Base-by-base conservation (phyloP, 64 coral and sea anemone species). In the Porites lutea region DNA sequence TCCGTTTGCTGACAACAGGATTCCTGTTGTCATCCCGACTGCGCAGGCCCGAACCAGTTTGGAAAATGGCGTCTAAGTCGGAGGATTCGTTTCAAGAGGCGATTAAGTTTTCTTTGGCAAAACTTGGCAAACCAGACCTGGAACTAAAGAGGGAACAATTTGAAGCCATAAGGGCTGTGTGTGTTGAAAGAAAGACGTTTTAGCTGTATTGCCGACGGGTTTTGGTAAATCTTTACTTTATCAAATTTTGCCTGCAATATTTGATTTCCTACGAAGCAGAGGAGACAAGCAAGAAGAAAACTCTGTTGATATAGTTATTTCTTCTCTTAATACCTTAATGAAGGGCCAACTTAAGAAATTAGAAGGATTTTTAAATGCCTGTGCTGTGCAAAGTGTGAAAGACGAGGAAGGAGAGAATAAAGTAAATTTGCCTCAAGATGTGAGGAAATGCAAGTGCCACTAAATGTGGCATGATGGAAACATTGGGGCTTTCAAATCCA, bases 151-250 rank as follows among this genome's bases (percentile, higher is more conserved):
- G 5, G 20, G 70, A 71, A 27, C 84, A 87, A 51, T 87, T 73
- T 49, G 65, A 87, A 16, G 86, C 59, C 15, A 62, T 88, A 61
- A 60, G 72, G 18, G 52, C 51, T 7, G 47, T 88, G 9, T 60
- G 22, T 64, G 13, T 90, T 18, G 20, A 44, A 43, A 71, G 72
- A 90, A 90, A 37, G 89, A 91, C 53, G 88, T 79, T 2, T 5
- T 90, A 43, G 60, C 88, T 50, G 75, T 80, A 7, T 76, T 82
- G 50, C 88, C 89, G 74, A 91, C 78, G 20, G 89, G 79, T 72
- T 91, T 72, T 63, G 89, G 79, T 2, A 91, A 93, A 81, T 93
- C 84, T 9, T 52, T 93, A 15, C 61, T 79, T 59, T 93, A 88
- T 66, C 84, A 93, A 79, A 15, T 87, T 13, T 81, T 93, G 75